Percentiles rank a stretch among this genome's conserved stretches.
These are phyloP conservation scores for Sisor rabdophorus DNA, from an alignment of 2,113 vertebrate species.

Conservation along the genomic window DNA sequence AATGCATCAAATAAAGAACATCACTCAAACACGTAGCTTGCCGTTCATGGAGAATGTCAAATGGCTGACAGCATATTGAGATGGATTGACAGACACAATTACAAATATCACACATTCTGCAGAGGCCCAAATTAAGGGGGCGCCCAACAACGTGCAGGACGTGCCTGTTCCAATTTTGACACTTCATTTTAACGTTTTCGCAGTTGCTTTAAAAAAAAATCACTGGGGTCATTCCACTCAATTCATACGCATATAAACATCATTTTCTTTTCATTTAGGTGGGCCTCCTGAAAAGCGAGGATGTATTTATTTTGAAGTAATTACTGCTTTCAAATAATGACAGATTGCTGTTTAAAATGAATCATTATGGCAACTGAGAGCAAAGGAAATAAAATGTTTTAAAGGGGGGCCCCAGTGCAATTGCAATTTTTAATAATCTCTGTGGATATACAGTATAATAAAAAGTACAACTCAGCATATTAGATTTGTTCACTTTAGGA, in stretches of 20 bases:
- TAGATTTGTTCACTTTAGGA: constrained; percentile 43
- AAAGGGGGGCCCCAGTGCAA: constrained; percentile 12
- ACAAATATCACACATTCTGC: constrained; percentile 46
- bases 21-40: constrained; percentile 21
- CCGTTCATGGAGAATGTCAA: constrained; percentile 45
- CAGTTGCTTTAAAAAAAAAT: constrained; percentile 20
- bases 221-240: constrained; percentile 34
- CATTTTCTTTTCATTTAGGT: constrained; percentile 34
- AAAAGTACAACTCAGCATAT: constrained; percentile 28
- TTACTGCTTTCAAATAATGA: constrained; percentile 38
- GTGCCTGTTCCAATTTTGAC: constrained; percentile 42
- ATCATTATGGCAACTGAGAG: constrained; percentile 11
- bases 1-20: constrained; percentile 34
- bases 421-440: constrained; percentile 30
- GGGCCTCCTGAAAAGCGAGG: constrained; percentile 11
- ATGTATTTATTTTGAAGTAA: constrained; percentile 44
- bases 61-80: constrained; percentile 36
- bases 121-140: constrained; percentile 46
- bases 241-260: constrained; percentile 39
- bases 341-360: constrained; percentile 30
- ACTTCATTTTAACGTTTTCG: constrained; percentile 32
- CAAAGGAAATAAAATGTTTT: constrained; percentile 28
- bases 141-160: constrained; percentile 39
- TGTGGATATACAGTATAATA: constrained; percentile 6
- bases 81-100: constrained; percentile 55